Conservation (phyloP, 2,888 invertebrate genomes). For the Catocala fraxini region DNA sequence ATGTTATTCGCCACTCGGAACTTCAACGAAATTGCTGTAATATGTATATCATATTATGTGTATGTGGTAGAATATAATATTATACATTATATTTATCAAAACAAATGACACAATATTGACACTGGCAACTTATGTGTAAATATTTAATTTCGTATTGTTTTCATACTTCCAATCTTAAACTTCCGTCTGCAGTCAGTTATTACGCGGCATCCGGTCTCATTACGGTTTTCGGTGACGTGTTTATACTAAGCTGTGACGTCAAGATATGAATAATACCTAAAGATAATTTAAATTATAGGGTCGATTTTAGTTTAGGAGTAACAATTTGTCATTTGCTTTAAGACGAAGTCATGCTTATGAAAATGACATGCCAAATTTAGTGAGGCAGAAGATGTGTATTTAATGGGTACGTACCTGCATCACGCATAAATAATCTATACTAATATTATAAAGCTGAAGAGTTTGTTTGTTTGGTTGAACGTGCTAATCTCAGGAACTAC, state of each 20-base stretch:
- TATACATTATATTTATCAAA: conserved; percentile 6
- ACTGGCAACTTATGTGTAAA: not conserved
- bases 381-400: too few species aligned
- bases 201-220: conserved; percentile 35
- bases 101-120: conserved; percentile 3
- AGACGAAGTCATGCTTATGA: too few species aligned
- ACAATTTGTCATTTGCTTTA: too few species aligned
- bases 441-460: too few species aligned
- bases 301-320: too few species aligned
- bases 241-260: conserved; percentile 24
- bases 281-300: not conserved
- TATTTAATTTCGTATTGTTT: conserved; percentile 17
- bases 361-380: too few species aligned
- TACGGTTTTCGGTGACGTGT: conserved; percentile 24
- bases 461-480: too few species aligned
- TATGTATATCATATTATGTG: too few species aligned
- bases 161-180: conserved; percentile 25
- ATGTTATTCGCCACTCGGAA: not conserved
- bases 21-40: not conserved
- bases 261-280: conserved; percentile 3
- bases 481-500: too few species aligned
- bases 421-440: too few species aligned
- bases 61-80: too few species aligned
- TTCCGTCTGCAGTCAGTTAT: conserved; percentile 26
- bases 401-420: too few species aligned